Percentiles rank a stretch among this genome's conserved stretches.
These are phyloP conservation scores for Biston betularia DNA, from an alignment of 2,888 invertebrate genomes.

Conservation along the genomic window DNA sequence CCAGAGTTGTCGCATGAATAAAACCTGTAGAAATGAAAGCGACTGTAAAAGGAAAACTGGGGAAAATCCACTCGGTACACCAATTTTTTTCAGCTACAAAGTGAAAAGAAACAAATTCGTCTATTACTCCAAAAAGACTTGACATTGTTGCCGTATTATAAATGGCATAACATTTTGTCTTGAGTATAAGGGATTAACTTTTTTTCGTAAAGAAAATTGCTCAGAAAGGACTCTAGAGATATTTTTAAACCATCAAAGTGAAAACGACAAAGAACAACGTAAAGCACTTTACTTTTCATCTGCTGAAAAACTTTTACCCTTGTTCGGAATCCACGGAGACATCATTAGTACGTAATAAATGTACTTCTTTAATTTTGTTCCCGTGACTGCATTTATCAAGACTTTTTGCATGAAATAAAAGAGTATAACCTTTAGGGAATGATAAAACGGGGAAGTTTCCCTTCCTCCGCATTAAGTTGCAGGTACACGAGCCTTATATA, in stretches of 20 bases:
- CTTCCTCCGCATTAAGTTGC: constrained; percentile 36
- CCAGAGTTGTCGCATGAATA: constrained; percentile 34
- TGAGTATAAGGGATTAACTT: constrained; percentile 9
- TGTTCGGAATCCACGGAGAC: constrained; percentile 12
- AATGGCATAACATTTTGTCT: constrained; percentile 15
- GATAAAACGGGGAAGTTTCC: constrained; percentile 25
- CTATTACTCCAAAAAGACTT: constrained; percentile 7
- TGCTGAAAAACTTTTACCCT: constrained; percentile 28
- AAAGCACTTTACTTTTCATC: constrained; percentile 27
- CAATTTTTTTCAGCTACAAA: constrained; percentile 27
- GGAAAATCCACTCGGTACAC: constrained; percentile 44
- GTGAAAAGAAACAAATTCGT: constrained; percentile 21
- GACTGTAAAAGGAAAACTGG: constrained; percentile 38
- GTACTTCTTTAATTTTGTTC: constrained; percentile 30
- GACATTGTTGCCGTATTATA: constrained; percentile 17
- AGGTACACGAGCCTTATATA: constrained; percentile 56
- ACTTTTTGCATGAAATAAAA: constrained; percentile 24
- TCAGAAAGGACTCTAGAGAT: constrained; percentile 12
- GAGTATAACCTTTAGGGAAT: constrained; percentile 19
- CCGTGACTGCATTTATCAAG: constrained; percentile 25
- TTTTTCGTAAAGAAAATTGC: constrained; percentile 7
- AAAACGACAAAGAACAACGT: constrained; percentile 28
- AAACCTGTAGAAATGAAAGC: constrained; percentile 36
- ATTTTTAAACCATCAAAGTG: constrained; percentile 24
- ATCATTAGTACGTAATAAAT: constrained; percentile 27